Evolutionary conservation across 2,888 invertebrate species (phyloP), one percentile per base, ranked within the genome.

Genomic region (Pristionchus exspectatus): DNA sequence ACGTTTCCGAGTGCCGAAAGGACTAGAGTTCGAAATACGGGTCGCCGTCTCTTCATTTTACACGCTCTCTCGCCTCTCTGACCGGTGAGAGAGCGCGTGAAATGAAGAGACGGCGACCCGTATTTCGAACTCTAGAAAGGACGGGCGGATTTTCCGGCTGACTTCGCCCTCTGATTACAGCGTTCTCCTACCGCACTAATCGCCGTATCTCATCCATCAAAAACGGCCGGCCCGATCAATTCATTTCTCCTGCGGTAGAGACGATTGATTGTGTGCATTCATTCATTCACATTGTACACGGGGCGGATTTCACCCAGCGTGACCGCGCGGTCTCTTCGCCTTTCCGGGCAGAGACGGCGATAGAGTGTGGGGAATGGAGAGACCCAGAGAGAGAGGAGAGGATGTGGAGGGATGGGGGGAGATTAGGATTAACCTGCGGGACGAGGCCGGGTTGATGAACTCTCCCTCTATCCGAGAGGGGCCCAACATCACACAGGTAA

Each of bases 351-450:
- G 21, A 59, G 56, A 56, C 7, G 12, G 12, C 59, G 59, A 59
- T 18, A 59, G 59, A 59, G 18, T 14, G 24, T 59, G 59, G 5
- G 24, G 59, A 59, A 72, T 12, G 72, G 72, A 72, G 72, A 27
- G 33, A 72, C 44, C 44, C 44, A 50, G 44, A 9, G 27, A 30
- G 27, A 27, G 1, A 30, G 2, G 69, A 30, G 27, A 30, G 44
- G 72, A 33, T n/a, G 33, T 2, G 30, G 69, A 30, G 30, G 30
- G 69, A 30, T 0, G 69, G 27, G 69, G 69, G 72, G 72, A 21
- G 72, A 72, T 72, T 72, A 72, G 72, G 72, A 72, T 72, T 72
- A 72, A 72, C 72, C 72, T 72, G 33, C 59, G 59, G 59, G 38
- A 38, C 59, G 59, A 59, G 72, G 72, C 30, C 30, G 72, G 72